These are phyloP conservation scores for Poeciliopsis paucimaculata DNA, from an alignment of 2,797 vertebrate genomes.

Conservation along the genomic window DNA sequence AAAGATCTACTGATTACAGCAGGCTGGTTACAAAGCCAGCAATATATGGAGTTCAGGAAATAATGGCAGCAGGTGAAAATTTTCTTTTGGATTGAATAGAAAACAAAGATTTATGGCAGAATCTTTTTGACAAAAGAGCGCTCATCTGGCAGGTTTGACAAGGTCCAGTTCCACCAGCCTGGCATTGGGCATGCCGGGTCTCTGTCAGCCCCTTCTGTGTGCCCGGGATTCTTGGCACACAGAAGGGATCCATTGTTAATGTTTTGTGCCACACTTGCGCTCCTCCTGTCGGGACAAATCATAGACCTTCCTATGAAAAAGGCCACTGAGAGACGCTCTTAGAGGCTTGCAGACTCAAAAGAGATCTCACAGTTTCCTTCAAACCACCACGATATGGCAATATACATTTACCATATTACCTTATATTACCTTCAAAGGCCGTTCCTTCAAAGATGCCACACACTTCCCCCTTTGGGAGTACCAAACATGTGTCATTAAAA, in stretches of 20 bases:
- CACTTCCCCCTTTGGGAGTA: background rate
- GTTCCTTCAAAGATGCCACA: background rate
- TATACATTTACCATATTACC: background rate
- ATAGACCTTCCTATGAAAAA: constrained; percentile 8
- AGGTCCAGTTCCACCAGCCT: background rate
- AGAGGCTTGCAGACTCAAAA: background rate
- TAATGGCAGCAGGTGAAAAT: constrained; percentile 9
- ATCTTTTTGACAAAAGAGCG: background rate
- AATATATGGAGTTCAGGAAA: constrained; percentile 12
- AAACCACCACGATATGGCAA: background rate
- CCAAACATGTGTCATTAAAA: background rate
- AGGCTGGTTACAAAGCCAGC: constrained; percentile 1
- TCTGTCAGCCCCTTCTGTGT: background rate
- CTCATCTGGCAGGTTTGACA: constrained; percentile 1
- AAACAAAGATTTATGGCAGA: constrained; percentile 7
- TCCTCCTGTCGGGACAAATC: constrained; percentile 13
- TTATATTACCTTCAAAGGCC: background rate
- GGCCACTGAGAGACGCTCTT: background rate
- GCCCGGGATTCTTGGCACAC: background rate
- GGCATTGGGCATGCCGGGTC: background rate
- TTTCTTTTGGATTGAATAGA: background rate
- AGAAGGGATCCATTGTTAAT: constrained; percentile 20
- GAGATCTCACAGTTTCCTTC: too few species aligned
- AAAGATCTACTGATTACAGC: background rate
- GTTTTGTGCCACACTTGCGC: constrained; percentile 19